Conservation (phyloP, 2,113 vertebrate genomes). For the Brienomyrus brachyistius region DNA sequence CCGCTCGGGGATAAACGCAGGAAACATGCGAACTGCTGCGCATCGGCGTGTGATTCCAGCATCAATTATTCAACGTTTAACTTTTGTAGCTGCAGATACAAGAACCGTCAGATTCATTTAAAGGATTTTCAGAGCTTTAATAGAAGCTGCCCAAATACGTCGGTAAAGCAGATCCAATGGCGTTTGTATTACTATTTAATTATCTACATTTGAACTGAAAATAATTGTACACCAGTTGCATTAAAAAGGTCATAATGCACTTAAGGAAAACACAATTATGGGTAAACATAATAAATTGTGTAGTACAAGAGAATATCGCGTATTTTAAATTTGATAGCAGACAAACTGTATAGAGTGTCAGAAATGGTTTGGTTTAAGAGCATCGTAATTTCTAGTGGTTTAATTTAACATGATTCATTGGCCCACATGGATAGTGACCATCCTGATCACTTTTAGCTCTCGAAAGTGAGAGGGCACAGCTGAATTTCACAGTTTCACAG, state of each 20-base stretch:
- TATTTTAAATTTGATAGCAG: neutral
- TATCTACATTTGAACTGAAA: neutral
- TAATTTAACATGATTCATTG: neutral
- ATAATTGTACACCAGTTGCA: neutral
- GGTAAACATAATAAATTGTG: neutral
- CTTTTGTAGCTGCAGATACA: neutral
- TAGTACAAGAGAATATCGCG: neutral
- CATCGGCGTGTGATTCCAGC: neutral
- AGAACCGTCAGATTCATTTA: neutral
- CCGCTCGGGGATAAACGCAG: neutral
- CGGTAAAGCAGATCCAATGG: neutral
- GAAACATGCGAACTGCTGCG: neutral
- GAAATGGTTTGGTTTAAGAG: neutral
- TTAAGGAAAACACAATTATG: neutral
- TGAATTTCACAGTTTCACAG: neutral
- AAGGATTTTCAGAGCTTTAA: neutral
- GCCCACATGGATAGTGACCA: neutral
- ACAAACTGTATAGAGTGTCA: neutral
- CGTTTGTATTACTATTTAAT: neutral
- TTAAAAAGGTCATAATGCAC: neutral
- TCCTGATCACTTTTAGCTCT: neutral
- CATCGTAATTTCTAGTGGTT: neutral
- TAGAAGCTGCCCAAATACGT: neutral
- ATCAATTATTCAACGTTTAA: neutral
- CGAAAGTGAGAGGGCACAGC: neutral